Evolutionary conservation across 1,140 invertebrate genomes (phyloP).

Genomic region (Schlechtendalia chinensis): DNA sequence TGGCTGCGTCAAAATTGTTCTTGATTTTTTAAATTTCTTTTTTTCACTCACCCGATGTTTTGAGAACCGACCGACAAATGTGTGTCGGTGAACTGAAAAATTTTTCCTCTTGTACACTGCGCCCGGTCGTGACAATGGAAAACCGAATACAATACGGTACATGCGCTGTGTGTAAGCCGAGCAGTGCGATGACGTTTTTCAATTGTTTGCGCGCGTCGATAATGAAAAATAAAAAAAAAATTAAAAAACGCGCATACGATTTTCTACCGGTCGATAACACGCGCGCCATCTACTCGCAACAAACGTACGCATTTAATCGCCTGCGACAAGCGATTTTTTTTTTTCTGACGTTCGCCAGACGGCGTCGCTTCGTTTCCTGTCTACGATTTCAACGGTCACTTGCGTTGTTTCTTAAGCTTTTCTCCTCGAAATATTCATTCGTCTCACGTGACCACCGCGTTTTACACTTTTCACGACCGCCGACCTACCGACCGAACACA

Average conservation of each 20-base stretch:
- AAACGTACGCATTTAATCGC: too few relatives aligned
- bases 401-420: background rate
- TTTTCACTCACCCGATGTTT: too few relatives aligned
- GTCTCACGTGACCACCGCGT: background rate
- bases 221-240: too few relatives aligned
- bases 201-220: background rate
- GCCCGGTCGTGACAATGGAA: too few relatives aligned
- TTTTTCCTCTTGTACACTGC: too few relatives aligned
- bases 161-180: too few relatives aligned
- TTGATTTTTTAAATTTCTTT: background rate
- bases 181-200: too few relatives aligned
- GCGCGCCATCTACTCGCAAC: conserved; percentile 7
- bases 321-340: background rate
- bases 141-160: too few relatives aligned
- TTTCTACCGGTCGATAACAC: background rate
- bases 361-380: background rate
- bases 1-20: background rate
- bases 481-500: background rate
- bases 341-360: background rate
- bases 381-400: background rate
- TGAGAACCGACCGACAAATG: too few relatives aligned
- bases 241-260: background rate
- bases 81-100: too few relatives aligned
- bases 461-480: conserved; percentile 11
- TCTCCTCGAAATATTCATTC: background rate